phyloP scores from a whole-genome alignment of 1,140 invertebrate species.

The Bombus superbus region DNA sequence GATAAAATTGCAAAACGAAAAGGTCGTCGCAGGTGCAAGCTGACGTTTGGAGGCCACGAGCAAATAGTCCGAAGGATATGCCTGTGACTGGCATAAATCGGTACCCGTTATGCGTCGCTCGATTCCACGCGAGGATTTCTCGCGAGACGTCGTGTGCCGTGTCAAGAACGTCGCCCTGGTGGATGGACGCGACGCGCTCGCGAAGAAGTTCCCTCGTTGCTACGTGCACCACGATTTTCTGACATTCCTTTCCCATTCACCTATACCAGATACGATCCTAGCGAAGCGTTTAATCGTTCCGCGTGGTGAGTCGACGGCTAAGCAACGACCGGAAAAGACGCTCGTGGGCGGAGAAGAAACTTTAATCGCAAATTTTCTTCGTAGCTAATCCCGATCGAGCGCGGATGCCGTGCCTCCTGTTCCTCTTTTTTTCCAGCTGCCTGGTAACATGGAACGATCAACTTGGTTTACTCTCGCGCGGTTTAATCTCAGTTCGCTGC shows the following conservation, averaged over 20 bases:
- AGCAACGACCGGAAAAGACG: slow-evolving; percentile 44
- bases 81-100: slow-evolving; percentile 52
- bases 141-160: background rate
- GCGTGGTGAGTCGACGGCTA: slow-evolving; percentile 35
- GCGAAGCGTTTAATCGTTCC: slow-evolving; percentile 50
- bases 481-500: background rate
- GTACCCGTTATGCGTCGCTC: slow-evolving; percentile 58
- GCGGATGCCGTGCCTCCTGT: background rate
- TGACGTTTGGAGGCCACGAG: background rate
- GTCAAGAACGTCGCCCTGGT: background rate
- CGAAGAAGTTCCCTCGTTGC: background rate
- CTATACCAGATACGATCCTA: slow-evolving; percentile 26
- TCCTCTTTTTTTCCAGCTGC: background rate
- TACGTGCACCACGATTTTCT: slow-evolving; percentile 24
- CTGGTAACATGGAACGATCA: background rate
- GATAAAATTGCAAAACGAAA: too few species aligned
- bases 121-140: slow-evolving; percentile 1
- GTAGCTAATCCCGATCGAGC: background rate
- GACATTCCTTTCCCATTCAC: slow-evolving; percentile 22
- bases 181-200: slow-evolving; percentile 6
- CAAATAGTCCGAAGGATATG: background rate
- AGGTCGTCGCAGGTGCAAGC: too few species aligned
- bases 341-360: slow-evolving; percentile 22
- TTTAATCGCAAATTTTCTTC: slow-evolving; percentile 14
- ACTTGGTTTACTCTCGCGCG: background rate